These are phyloP conservation scores for Mixornis gularis DNA, from an alignment of 2,113 vertebrate species.

Conservation along the genomic window DNA sequence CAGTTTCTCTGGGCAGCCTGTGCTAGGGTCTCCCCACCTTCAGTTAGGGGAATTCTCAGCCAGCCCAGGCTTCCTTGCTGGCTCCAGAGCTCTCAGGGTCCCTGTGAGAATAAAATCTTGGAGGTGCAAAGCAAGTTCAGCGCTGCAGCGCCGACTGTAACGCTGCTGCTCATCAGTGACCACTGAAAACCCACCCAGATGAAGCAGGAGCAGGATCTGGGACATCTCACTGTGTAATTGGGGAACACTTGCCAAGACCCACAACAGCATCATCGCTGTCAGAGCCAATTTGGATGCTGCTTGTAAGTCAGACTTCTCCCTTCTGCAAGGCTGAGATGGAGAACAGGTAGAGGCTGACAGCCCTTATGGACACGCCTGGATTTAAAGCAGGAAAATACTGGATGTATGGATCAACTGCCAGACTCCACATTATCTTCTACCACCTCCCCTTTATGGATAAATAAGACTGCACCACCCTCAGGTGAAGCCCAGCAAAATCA, in stretches of 20 bases:
- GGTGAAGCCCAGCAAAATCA: accelerated
- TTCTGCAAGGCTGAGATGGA: neutral
- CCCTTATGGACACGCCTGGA: neutral
- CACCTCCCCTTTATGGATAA: neutral
- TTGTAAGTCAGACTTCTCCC: neutral
- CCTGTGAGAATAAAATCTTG: neutral
- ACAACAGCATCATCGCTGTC: neutral
- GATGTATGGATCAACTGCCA: neutral
- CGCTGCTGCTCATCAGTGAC: accelerated
- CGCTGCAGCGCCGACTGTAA: accelerated
- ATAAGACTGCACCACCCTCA: neutral
- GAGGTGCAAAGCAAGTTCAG: neutral
- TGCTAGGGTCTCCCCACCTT: neutral
- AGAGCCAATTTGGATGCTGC: neutral
- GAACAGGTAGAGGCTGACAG: neutral
- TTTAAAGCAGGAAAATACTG: neutral
- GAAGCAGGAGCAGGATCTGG: neutral
- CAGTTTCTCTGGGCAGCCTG: neutral
- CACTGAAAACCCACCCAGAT: neutral
- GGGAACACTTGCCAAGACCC: neutral
- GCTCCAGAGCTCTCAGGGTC: neutral
- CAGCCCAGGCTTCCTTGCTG: neutral
- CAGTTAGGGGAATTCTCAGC: neutral
- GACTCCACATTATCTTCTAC: neutral
- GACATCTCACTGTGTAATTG: neutral